Conservation (phyloP, 2,113 vertebrate species). For the Brachypteracias leptosomus region DNA sequence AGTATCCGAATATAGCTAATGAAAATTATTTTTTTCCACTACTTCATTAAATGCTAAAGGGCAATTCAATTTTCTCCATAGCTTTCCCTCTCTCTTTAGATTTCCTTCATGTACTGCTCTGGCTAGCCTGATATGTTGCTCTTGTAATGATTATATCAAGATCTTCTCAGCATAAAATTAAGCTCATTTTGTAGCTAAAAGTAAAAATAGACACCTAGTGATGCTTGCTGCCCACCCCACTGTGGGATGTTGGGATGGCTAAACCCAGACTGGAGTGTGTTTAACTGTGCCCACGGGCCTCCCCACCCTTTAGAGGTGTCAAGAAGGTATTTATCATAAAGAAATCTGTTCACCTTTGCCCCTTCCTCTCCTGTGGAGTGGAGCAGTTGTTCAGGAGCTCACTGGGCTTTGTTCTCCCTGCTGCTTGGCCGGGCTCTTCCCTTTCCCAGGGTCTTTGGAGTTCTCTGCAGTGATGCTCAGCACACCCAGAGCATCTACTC, state of each 20-base stretch:
- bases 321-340: neutral
- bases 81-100: neutral
- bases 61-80: neutral
- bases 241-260: neutral
- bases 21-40: neutral
- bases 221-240: neutral
- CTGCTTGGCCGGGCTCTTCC: neutral
- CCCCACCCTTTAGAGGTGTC: neutral
- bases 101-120: neutral
- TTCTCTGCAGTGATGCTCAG: neutral
- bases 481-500: rapidly evolving
- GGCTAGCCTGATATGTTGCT: neutral
- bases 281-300: neutral
- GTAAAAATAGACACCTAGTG: neutral
- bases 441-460: neutral
- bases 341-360: neutral
- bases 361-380: neutral
- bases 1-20: neutral
- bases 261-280: neutral
- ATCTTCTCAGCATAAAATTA: neutral
- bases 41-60: slow-evolving; percentile 9
- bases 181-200: neutral
- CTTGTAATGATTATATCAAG: neutral
- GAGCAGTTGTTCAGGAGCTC: neutral
- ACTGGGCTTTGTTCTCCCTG: neutral